phyloP scores from a whole-genome alignment of 2,888 invertebrate species.

The Leptinotarsa haldemani region DNA sequence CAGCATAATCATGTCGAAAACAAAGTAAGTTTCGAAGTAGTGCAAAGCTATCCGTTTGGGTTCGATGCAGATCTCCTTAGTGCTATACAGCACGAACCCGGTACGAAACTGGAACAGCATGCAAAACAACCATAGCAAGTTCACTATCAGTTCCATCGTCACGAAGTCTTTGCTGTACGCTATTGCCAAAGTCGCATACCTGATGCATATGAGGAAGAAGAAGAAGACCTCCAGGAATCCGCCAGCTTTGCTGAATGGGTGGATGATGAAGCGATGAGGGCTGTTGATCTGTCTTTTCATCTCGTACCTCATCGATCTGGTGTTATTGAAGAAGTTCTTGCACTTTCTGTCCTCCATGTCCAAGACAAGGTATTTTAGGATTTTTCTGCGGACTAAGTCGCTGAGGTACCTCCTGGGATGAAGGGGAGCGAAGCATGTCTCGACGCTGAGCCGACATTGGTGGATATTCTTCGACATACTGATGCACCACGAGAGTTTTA shows the following conservation, averaged over 20 bases:
- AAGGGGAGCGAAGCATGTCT: background rate
- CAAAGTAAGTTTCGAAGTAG: constrained; percentile 31
- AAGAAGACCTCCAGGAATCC: constrained; percentile 23
- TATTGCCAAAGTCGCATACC: constrained; percentile 3
- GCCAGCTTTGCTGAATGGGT: constrained; percentile 40
- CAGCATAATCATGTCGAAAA: constrained; percentile 24
- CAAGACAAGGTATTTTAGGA: background rate
- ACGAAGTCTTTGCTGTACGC: background rate
- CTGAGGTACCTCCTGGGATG: background rate
- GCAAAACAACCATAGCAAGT: constrained; percentile 9
- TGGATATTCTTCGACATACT: background rate
- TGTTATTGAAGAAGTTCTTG: constrained; percentile 30
- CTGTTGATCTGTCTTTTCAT: constrained; percentile 30
- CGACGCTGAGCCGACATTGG: background rate
- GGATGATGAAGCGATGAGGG: constrained; percentile 30
- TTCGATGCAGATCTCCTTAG: constrained; percentile 20
- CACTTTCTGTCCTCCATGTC: constrained; percentile 22
- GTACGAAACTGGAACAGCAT: constrained; percentile 26
- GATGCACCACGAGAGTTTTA: background rate
- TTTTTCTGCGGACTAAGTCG: background rate
- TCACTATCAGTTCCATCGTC: background rate
- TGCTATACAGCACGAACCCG: constrained; percentile 23
- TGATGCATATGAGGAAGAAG: constrained; percentile 1
- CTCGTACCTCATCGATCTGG: constrained; percentile 22
- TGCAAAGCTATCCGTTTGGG: constrained; percentile 8